These are phyloP conservation scores for Apotomis turbidana DNA, from an alignment of 2,888 invertebrate species.

Conservation along the genomic window DNA sequence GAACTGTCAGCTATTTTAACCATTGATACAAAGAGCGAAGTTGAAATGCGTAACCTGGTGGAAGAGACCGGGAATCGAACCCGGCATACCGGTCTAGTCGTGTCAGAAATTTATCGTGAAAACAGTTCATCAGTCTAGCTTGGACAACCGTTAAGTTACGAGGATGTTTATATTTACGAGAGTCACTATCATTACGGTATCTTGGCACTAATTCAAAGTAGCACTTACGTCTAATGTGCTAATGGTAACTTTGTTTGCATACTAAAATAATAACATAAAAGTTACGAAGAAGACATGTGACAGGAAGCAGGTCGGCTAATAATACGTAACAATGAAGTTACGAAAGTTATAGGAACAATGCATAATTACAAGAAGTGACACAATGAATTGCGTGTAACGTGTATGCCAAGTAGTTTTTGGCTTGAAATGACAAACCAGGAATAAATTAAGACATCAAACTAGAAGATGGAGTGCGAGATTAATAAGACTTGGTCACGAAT, in stretches of 20 bases:
- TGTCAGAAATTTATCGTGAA: too few species aligned
- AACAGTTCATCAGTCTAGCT: too few species aligned
- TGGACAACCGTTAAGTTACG: too few species aligned
- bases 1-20: too few species aligned
- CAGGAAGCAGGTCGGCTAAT: constrained; percentile 48
- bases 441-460: not conserved
- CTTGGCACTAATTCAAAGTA: not conserved
- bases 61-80: too few species aligned
- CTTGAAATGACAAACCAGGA: constrained; percentile 6
- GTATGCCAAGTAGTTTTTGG: constrained; percentile 28
- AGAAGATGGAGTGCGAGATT: not conserved
- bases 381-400: constrained; percentile 47
- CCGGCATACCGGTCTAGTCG: too few species aligned
- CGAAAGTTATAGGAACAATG: constrained; percentile 48
- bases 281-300: constrained; percentile 25
- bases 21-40: too few species aligned
- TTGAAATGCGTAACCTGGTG: too few species aligned
- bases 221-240: not conserved
- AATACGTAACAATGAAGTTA: constrained; percentile 52
- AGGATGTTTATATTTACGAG: too few species aligned
- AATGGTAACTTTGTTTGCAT: constrained; percentile 25
- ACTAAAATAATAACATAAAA: constrained; percentile 19
- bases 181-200: not conserved
- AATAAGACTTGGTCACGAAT: not conserved
- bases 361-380: constrained; percentile 49